Base-by-base conservation (phyloP, 2,888 invertebrate genomes). In the Athalia circularis region DNA sequence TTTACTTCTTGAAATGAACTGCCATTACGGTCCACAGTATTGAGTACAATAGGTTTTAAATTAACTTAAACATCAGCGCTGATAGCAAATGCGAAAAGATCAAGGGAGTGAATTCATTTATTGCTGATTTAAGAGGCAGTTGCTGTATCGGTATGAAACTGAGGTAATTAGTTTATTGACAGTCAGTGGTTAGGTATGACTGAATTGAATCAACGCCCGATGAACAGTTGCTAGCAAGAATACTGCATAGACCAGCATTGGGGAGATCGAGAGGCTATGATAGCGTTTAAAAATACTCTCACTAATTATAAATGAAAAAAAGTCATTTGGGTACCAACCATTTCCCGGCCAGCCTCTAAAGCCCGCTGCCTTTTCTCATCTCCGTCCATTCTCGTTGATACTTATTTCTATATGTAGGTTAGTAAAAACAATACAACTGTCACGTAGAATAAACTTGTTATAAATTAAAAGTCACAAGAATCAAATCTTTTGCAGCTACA, bases 321-420 rank as follows among this genome's bases (percentile, higher is more conserved):
- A 50, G 29, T 50, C 9, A 43, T 62, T 67, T 57, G 74, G 52
- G 43, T 64, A 75, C 83, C 65, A 82, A 86, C 89, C 86, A 88
- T 86, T 84, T 88, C 86, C 80, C 84, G 86, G 77, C 87, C 85
- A 68, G 86, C 81, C 77, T 87, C 87, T 81, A 86, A 82, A 43
- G 87, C 85, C 79, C 86, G 85, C 83, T 82, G 84, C 79, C 83
- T 83, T 59, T 80, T 84, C 80, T 88, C 88, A 62, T 89, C 87
- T 9, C 86, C 87, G 78, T 88, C 87, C 85, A 86, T 86, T 72
- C 81, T 67, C n/a, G 48, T 5, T 75, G 62, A 48, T 67, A 13
- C 13, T 64, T 43, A 59, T 72, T 72, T 62, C 8, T 54, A 54
- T 54, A 54, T 4, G n/a, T n/a, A 54, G 54, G 62, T 6, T 3